Evolutionary conservation across 2,113 vertebrate species (phyloP), one percentile per base, ranked within the genome.

Genomic region (Girardinichthys multiradiatus): DNA sequence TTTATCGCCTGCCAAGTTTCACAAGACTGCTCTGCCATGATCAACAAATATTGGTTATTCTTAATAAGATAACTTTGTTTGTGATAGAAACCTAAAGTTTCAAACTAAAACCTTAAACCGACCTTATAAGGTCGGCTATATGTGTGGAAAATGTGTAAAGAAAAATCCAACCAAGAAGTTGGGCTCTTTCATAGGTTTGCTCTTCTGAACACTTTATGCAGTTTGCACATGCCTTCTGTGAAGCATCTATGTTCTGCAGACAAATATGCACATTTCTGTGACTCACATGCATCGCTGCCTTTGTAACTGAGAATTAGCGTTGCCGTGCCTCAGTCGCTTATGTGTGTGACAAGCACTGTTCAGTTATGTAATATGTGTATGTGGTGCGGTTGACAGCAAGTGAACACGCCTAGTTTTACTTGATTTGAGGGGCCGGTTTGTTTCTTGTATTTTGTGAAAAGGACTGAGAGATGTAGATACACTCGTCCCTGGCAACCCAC

Each of bases 261-360:
- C 61, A 70, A 57, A 28, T 26, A 64, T 88, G 83, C 48, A n/a
- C 65, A 76, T 75, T 1, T n/a, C 9, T 27, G 42, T 81, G 72
- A 86, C 60, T 83, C 76, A 73, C 42, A 73, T 37, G 31, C 58
- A 54, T 48, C 0, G 5, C 72, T 81, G 69, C 67, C 57, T 65
- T 79, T 77, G 63, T 42, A 39, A 54, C 57, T n/a, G n/a, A 57
- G 59, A 65, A 76, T 65, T 66, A 30, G 57, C 4, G 27, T 35
- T 39, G 13, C n/a, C 11, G 54, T 45, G 69, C 31, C 64, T 83
- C 72, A 64, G 19, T 17, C 39, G 28, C 64, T 57, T 63, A 37
- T 57, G 2, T 35, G 65, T 68, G 45, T 60, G 75, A 79, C 39
- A 83, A 63, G 77, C 11, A 9, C 15, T 58, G 1, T 39, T 74